A percentile compares a stretch with the other conserved stretches of the same genome.
Conservation (phyloP, 2,797 vertebrate genomes). For the Hapalemur alaotrensis region DNA sequence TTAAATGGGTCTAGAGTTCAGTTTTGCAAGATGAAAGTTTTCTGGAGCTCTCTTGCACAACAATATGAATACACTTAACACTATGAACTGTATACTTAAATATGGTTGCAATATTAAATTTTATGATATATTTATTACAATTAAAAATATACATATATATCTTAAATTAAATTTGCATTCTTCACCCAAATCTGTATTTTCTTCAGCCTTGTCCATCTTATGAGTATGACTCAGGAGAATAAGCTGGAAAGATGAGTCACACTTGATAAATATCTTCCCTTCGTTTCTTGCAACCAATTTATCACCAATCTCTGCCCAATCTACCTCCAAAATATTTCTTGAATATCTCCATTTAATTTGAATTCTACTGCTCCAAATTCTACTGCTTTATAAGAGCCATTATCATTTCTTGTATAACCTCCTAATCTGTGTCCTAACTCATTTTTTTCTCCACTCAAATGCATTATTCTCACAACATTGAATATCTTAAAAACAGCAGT, state of each 20-base stretch:
- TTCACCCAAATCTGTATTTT: neutral
- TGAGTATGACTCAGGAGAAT: neutral
- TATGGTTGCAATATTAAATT: neutral
- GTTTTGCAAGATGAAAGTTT: neutral
- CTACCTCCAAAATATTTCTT: neutral
- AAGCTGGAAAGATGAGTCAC: neutral
- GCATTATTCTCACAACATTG: neutral
- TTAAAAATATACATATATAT: neutral
- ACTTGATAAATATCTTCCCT: neutral
- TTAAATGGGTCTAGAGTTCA: neutral
- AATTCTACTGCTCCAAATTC: neutral
- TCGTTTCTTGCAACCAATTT: neutral
- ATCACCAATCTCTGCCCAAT: neutral
- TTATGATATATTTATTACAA: neutral
- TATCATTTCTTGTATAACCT: neutral
- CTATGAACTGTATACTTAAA: neutral
- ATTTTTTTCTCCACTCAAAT: neutral
- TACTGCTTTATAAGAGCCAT: neutral
- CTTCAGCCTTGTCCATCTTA: neutral
- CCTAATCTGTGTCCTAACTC: neutral
- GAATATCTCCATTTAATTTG: neutral
- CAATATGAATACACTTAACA: neutral
- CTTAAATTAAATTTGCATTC: neutral
- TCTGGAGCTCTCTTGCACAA: neutral
- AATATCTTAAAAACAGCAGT: neutral